Evolutionary conservation across 2,797 vertebrate genomes (phyloP).

Genomic region (Galago senegalensis): DNA sequence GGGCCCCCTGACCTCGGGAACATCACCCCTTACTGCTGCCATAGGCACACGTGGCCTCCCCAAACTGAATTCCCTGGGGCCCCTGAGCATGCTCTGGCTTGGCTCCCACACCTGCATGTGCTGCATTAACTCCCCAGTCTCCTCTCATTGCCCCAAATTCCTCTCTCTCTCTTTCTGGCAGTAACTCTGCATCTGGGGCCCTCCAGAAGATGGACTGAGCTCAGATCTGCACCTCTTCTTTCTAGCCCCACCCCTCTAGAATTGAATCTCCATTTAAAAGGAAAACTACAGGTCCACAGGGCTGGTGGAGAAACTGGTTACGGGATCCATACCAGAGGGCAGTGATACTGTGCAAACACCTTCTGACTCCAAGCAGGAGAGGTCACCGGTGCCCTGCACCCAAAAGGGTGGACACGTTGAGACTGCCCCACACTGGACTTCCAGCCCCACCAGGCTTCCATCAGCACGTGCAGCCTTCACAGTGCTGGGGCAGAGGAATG

Average conservation of each 20-base stretch:
- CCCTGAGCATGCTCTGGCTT: not conserved
- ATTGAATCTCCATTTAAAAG: not conserved
- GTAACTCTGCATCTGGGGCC: not conserved
- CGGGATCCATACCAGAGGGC: not conserved
- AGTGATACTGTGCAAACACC: no score
- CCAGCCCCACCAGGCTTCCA: not conserved
- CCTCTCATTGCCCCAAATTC: not conserved
- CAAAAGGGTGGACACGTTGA: not conserved
- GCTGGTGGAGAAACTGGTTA: not conserved
- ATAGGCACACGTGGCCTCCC: fast-evolving
- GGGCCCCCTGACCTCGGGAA: not conserved
- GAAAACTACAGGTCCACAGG: not conserved
- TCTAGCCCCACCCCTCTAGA: not conserved
- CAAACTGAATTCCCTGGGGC: not conserved
- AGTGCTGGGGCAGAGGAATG: not conserved
- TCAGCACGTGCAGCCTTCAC: not conserved
- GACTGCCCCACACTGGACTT: not conserved
- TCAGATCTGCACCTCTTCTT: not conserved
- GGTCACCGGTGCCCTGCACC: no score
- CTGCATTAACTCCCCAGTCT: not conserved
- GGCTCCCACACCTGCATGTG: fast-evolving
- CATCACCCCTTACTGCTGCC: not conserved
- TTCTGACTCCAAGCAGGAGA: not conserved
- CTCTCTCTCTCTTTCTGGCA: not conserved
- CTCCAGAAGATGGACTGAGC: no score